A percentile compares a stretch with the other conserved stretches of the same genome.
Evolutionary conservation across 2,888 invertebrate species (phyloP).

Genomic region (Gortyna flavago): DNA sequence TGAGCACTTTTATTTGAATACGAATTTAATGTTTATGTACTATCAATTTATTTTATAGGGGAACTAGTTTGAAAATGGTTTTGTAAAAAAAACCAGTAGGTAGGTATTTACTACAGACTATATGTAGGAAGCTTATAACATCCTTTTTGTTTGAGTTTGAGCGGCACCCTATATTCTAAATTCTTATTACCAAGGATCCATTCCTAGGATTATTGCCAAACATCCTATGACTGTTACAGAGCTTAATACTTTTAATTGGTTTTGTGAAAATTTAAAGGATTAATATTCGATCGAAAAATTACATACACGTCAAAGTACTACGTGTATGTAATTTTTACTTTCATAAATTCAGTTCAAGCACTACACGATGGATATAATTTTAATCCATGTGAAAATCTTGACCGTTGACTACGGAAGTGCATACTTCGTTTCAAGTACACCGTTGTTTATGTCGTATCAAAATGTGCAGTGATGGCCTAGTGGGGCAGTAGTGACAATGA

Average conservation of each 20-base stretch:
- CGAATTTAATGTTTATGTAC: conserved; percentile 2
- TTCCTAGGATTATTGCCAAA: neutral
- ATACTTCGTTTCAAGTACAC: conserved; percentile 67
- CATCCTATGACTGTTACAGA: neutral
- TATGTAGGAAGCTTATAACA: neutral
- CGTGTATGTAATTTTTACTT: neutral
- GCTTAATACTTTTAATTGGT: neutral
- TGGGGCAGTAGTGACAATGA: conserved; percentile 76
- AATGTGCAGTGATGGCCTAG: conserved; percentile 72
- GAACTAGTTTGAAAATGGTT: neutral
- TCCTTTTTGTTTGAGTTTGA: neutral
- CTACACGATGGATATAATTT: neutral
- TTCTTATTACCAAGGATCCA: neutral
- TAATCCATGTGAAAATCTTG: conserved; percentile 23
- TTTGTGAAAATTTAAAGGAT: neutral
- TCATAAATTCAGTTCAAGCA: neutral
- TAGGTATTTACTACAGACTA: neutral
- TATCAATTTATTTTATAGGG: neutral
- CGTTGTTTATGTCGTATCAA: conserved; percentile 68
- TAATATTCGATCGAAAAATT: neutral
- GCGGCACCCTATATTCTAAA: neutral
- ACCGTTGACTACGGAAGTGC: conserved; percentile 66
- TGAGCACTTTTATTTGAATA: neutral
- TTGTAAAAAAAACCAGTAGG: neutral
- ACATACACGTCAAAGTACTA: too few species aligned